Evolutionary conservation across 2,797 vertebrate species (phyloP).

Genomic region (Acanthopagrus latus): DNA sequence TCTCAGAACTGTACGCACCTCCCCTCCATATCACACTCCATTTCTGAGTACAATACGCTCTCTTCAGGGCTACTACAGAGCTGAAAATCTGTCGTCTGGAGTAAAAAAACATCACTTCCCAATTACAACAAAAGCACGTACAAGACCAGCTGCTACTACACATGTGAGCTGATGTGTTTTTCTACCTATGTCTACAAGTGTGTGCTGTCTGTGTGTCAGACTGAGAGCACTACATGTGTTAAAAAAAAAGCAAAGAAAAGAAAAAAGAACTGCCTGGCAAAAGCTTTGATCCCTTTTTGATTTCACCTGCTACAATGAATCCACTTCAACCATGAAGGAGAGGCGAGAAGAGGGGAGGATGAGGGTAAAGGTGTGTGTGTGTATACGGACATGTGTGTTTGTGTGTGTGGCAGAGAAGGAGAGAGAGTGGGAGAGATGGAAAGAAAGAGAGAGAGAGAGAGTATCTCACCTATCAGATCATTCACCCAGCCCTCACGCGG

Average conservation of each 20-base stretch:
- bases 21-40: neutral
- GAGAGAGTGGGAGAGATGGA: neutral
- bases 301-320: constrained; percentile 40
- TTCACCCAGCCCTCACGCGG: constrained; percentile 78
- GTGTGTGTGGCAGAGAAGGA: constrained; percentile 21
- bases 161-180: neutral
- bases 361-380: constrained; percentile 7
- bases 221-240: neutral
- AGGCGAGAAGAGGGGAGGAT: constrained; percentile 25
- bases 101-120: neutral
- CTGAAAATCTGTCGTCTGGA: neutral
- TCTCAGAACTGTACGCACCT: neutral
- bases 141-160: neutral
- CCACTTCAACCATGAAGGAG: constrained; percentile 42
- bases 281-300: constrained; percentile 51
- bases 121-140: neutral
- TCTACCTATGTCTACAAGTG: neutral
- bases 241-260: neutral
- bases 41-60: neutral
- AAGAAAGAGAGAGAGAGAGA: constrained; percentile 53
- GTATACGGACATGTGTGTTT: constrained; percentile 10
- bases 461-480: constrained; percentile 85
- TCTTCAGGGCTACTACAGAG: neutral
- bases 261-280: constrained; percentile 8
- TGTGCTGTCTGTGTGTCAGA: neutral